Conservation (phyloP, 2,113 vertebrate genomes). For the Microcebus tavaratra region DNA sequence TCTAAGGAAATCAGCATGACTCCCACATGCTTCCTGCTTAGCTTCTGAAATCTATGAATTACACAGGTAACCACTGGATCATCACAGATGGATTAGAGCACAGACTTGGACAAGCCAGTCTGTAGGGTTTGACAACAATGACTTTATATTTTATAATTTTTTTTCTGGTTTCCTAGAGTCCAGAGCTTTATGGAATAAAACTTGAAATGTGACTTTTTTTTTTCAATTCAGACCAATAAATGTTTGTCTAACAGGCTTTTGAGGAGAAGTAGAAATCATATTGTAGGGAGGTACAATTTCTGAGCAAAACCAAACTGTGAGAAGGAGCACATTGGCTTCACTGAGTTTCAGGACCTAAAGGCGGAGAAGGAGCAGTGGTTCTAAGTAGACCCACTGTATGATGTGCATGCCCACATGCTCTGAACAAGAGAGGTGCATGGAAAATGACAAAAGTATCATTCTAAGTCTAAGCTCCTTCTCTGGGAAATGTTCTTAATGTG, state of each 20-base stretch:
- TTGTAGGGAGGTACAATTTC: neutral
- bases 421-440: rapidly evolving
- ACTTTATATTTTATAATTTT: neutral
- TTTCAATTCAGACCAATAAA: neutral
- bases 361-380: neutral
- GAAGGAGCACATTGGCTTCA: neutral
- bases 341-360: neutral
- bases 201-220: neutral
- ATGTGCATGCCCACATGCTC: rapidly evolving
- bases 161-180: neutral
- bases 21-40: neutral
- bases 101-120: neutral
- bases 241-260: neutral
- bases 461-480: neutral
- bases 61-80: no score
- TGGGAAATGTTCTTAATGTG: neutral
- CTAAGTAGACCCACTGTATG: neutral
- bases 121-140: neutral
- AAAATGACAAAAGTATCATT: neutral
- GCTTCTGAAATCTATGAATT: neutral
- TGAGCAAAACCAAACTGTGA: neutral
- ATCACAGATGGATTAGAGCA: neutral
- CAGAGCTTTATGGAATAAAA: neutral
- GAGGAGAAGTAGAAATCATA: neutral
- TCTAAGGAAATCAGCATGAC: neutral